These are phyloP conservation scores for Tribolium castaneum DNA, from an alignment of 1,140 invertebrate species.

Conservation along the genomic window DNA sequence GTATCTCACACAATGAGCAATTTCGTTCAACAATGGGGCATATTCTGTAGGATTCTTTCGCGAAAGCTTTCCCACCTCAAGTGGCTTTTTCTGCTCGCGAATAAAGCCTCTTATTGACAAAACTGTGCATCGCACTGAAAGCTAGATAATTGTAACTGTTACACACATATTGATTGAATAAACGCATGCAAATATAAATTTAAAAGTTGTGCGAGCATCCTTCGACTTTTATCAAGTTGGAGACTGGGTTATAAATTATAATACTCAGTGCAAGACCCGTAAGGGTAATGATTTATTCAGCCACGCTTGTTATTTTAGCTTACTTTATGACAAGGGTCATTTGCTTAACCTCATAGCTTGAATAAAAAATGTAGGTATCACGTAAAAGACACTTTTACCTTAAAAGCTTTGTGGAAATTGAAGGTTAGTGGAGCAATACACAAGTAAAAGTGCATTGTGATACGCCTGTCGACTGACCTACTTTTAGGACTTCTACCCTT, in stretches of 20 bases:
- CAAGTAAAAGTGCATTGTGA: conserved; percentile 14
- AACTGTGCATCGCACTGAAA: no score
- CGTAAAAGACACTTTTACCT: not conserved
- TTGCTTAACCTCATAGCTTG: not conserved
- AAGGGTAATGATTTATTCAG: not conserved
- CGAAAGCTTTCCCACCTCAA: no score
- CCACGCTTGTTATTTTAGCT: not conserved
- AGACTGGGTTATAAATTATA: not conserved
- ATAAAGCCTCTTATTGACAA: no score
- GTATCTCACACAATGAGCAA: no score
- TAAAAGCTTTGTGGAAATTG: not conserved
- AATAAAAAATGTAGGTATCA: not conserved
- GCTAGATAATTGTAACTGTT: no score
- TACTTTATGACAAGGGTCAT: not conserved
- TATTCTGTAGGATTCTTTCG: no score
- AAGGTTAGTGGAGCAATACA: conserved; percentile 7
- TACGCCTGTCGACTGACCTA: conserved; percentile 16
- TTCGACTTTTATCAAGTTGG: no score
- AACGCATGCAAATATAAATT: no score
- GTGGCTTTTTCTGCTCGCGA: no score
- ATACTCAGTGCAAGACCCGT: not conserved
- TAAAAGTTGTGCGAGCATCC: no score
- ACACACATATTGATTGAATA: no score
- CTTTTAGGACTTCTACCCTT: conserved; percentile 8
- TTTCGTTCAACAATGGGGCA: no score